Conservation (phyloP, 2,113 vertebrate genomes). For the Tiliqua scincoides region DNA sequence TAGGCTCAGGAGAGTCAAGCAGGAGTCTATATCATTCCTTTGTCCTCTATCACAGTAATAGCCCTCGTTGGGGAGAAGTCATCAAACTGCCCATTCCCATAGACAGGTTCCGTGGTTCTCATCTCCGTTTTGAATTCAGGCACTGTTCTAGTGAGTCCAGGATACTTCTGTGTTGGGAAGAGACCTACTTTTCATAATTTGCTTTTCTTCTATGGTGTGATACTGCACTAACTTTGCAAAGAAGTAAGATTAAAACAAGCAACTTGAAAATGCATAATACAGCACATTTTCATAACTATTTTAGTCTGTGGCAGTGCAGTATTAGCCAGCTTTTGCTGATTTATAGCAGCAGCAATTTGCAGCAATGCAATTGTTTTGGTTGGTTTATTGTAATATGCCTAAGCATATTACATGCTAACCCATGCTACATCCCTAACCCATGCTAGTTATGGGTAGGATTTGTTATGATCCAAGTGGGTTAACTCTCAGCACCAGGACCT, state of each 20-base stretch:
- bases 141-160: slow-evolving; percentile 94
- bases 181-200: not conserved
- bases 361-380: not conserved
- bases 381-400: not conserved
- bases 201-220: fast-evolving
- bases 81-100: slow-evolving; percentile 94
- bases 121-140: slow-evolving; percentile 95
- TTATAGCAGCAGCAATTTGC: not conserved
- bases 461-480: too few species aligned
- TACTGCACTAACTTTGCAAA: not conserved
- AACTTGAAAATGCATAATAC: not conserved
- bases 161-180: not conserved
- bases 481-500: too few species aligned
- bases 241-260: not conserved
- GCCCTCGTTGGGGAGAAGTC: slow-evolving; percentile 95
- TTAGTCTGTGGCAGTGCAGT: not conserved
- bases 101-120: slow-evolving; percentile 92
- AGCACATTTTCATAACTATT: not conserved
- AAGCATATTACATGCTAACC: too few species aligned
- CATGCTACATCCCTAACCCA: not conserved
- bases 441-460: too few species aligned
- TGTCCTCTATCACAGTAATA: slow-evolving; percentile 95
- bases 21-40: slow-evolving; percentile 91
- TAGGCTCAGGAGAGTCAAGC: slow-evolving; percentile 90
- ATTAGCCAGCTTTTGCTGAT: not conserved